Conservation (phyloP, 2,888 invertebrate genomes). For the Drosophila mimica region DNA sequence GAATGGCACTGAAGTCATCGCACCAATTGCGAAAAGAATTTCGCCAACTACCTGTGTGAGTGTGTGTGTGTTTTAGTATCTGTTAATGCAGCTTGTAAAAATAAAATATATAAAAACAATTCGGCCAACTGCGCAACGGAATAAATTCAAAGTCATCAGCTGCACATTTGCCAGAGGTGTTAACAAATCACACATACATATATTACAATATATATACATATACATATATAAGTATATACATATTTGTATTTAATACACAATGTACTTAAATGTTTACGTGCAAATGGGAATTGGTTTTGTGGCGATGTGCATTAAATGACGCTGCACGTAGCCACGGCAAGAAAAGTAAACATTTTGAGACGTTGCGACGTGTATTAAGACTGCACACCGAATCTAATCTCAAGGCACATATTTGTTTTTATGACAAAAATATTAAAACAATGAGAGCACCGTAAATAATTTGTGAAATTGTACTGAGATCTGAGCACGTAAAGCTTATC, state of each 20-base stretch:
- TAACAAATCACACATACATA: conserved; percentile 41
- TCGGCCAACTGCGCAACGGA: conserved; percentile 68
- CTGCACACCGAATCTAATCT: conserved; percentile 66
- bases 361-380: background rate
- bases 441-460: conserved; percentile 27
- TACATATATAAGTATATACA: conserved; percentile 15
- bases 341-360: conserved; percentile 52
- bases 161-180: conserved; percentile 57
- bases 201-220: background rate
- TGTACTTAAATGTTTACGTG: conserved; percentile 45
- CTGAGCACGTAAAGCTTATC: conserved; percentile 69
- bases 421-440: conserved; percentile 32
- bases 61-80: conserved; percentile 23
- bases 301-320: conserved; percentile 34
- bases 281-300: conserved; percentile 14
- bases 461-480: conserved; percentile 24
- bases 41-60: background rate
- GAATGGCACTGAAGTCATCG: conserved; percentile 38
- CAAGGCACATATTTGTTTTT: conserved; percentile 53
- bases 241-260: conserved; percentile 19
- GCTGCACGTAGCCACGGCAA: conserved; percentile 56
- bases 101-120: conserved; percentile 47
- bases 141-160: conserved; percentile 62
- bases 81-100: conserved; percentile 49
- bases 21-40: conserved; percentile 24